Base-by-base conservation (phyloP, 2,113 vertebrate genomes). In the Eulacestoma nigropectus region DNA sequence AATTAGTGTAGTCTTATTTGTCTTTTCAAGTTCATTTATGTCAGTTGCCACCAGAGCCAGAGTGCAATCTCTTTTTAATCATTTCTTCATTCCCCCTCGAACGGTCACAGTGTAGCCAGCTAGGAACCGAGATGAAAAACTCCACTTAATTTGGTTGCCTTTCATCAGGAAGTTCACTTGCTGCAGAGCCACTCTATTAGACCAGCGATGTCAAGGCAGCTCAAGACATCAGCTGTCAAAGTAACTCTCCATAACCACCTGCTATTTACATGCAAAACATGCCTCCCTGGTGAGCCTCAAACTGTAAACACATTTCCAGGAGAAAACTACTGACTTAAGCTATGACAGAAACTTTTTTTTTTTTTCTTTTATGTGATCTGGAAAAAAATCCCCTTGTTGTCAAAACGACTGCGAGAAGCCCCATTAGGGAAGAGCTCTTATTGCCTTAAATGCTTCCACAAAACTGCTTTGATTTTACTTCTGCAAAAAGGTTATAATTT, bases 191-290 rank as follows among this genome's bases (percentile, higher is more conserved):
- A 93, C 89, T 97, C 89, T 84, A 94, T 97, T 96, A 96, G 94
- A 88, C 47, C 92, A 75, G 94, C 47, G 69, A 95, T 96, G 96
- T 97, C 94, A 95, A 95, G 82, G 75, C 92, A 95, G 83, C 95
- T 95, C 88, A 91, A 94, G 93, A 97, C 94, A 97, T 96, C 83
- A 79, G 88, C 92, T 97, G 96, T 98, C 97, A 96, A 75, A 96
- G 79, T 91, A 96, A 81, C 88, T 93, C 91, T 95, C 76, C 60
- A 65, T 70, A 98, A 96, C 68, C 95, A 97, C 96, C 90, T 92
- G 81, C 83, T 95, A 96, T 97, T 98, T 97, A 95, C 89, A 98
- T 97, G 96, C 95, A 97, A 97, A 97, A 93, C 88, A 95, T 90
- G 94, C 93, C 89, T 96, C 92, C 95, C 95, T 95, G 86, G 96